Conservation (phyloP, 1,140 invertebrate genomes). For the Probaryconus sp. region DNA sequence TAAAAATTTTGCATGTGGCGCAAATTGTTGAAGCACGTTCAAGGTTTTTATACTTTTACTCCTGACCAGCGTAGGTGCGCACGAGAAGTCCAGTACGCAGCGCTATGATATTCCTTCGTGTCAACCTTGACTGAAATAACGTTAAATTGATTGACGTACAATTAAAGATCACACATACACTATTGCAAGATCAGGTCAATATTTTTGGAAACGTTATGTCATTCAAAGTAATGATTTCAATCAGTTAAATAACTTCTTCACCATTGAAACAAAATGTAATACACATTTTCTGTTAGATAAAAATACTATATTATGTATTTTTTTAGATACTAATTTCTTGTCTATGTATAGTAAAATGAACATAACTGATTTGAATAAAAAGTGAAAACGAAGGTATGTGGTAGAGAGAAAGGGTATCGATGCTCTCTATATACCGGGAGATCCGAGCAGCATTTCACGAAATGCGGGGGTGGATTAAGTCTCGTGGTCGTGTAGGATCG, state of each 20-base stretch:
- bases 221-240: no score
- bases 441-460: slow-evolving; percentile 33
- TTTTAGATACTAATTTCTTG: no score
- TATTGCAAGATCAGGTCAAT: neutral
- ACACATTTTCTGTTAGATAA: no score
- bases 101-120: slow-evolving; percentile 29
- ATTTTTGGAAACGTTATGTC: no score
- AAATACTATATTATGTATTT: no score
- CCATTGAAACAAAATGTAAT: no score
- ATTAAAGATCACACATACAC: slow-evolving; percentile 40
- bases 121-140: slow-evolving; percentile 56
- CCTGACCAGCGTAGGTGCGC: slow-evolving; percentile 23
- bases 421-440: slow-evolving; percentile 7
- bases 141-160: slow-evolving; percentile 48
- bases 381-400: slow-evolving; percentile 34
- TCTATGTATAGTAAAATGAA: neutral
- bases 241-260: no score
- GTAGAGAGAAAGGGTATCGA: slow-evolving; percentile 16
- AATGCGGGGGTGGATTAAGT: slow-evolving; percentile 51
- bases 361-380: slow-evolving; percentile 13
- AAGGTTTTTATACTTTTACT: slow-evolving; percentile 54
- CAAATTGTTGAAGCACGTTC: slow-evolving; percentile 26
- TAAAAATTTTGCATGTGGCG: slow-evolving; percentile 5
- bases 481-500: slow-evolving; percentile 34
- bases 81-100: slow-evolving; percentile 11